phyloP scores from a whole-genome alignment of 2,888 invertebrate species.

The Pammene aurita region DNA sequence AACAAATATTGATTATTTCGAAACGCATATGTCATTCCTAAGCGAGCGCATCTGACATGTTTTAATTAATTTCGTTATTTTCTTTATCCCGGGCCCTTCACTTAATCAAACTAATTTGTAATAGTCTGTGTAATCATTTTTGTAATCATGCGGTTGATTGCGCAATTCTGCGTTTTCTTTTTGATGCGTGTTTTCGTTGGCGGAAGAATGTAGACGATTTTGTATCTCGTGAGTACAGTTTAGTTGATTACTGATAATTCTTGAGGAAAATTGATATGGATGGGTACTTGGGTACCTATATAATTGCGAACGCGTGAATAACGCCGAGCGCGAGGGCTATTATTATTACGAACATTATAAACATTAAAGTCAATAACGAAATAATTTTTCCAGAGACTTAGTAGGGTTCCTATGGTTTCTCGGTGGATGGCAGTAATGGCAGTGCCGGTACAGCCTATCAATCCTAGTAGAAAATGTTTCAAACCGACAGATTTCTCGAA shows the following conservation, averaged over 20 bases:
- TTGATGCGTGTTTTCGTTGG: conserved; percentile 21
- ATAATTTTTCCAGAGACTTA: too few species aligned
- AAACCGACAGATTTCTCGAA: too few species aligned
- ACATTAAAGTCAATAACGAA: too few species aligned
- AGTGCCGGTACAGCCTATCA: too few species aligned
- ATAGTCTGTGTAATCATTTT: conserved; percentile 21
- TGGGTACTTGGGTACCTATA: too few species aligned
- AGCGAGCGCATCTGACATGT: conserved; percentile 22
- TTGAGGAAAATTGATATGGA: not conserved
- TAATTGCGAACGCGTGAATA: too few species aligned
- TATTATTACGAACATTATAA: too few species aligned
- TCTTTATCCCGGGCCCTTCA: conserved; percentile 30
- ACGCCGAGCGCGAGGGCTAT: too few species aligned
- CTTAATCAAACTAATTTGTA: conserved; percentile 31
- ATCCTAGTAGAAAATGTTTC: too few species aligned
- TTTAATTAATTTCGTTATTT: conserved; percentile 39
- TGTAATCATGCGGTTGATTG: conserved; percentile 26
- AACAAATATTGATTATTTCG: conserved; percentile 30
- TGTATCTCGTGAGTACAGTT: conserved; percentile 4
- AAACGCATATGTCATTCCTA: conserved; percentile 24
- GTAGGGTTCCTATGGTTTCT: too few species aligned
- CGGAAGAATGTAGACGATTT: conserved; percentile 10
- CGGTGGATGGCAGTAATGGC: too few species aligned
- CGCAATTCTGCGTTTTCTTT: conserved; percentile 30
- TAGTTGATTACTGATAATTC: not conserved